phyloP scores from a whole-genome alignment of 2,888 invertebrate species.

The Trichopoda pennipes region DNA sequence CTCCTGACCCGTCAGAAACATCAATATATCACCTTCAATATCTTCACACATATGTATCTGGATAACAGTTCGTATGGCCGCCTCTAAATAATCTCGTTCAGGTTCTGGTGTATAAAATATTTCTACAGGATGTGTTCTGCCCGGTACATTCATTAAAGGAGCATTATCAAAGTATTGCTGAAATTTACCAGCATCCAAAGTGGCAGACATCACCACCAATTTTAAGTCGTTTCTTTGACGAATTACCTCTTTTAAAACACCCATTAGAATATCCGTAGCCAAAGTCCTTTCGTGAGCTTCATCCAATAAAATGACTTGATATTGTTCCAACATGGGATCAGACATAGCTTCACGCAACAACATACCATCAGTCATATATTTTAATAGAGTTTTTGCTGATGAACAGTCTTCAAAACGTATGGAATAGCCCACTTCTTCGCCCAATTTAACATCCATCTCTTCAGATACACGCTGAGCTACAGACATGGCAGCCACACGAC shows the following conservation, averaged over 20 bases:
- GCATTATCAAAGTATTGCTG: constrained; percentile 99
- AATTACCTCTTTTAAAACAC: constrained; percentile 96
- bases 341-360: constrained; percentile 99
- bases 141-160: constrained; percentile 99
- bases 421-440: constrained; percentile 96
- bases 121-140: constrained; percentile 96
- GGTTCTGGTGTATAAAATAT: constrained; percentile 99
- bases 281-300: constrained; percentile 99
- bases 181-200: constrained; percentile 99
- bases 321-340: constrained; percentile 97
- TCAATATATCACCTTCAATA: constrained; percentile 91
- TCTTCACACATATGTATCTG: constrained; percentile 98
- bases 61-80: constrained; percentile 97
- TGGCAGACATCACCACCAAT: constrained; percentile 99
- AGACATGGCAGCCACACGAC: constrained; percentile 99
- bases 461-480: constrained; percentile 99
- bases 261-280: constrained; percentile 99
- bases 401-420: constrained; percentile 99
- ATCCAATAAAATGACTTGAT: constrained; percentile 93
- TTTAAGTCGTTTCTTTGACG: constrained; percentile 94
- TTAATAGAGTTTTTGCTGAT: constrained; percentile 94
- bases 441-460: constrained; percentile 98
- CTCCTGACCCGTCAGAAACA: constrained; percentile 94
- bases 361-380: constrained; percentile 99
- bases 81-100: constrained; percentile 98